Base-by-base conservation (phyloP, 2,113 vertebrate species). In the Hippocampus zosterae region DNA sequence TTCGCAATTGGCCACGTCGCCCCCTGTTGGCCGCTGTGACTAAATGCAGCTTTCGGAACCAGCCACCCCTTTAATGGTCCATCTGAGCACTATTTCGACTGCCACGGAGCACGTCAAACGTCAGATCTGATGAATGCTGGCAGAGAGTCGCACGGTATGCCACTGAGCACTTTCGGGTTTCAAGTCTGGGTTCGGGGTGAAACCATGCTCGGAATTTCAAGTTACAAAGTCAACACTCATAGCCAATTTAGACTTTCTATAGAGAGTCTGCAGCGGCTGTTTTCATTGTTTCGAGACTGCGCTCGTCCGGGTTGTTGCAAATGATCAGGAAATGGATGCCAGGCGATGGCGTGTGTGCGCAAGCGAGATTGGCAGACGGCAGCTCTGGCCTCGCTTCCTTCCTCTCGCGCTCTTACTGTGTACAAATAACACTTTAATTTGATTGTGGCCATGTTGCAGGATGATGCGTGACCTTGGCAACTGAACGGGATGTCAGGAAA, bases 341-440 rank as follows among this genome's bases (percentile, higher is more conserved):
- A 60, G 57, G 18, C 6, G 23, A 3, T 4, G 11, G 21, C 23
- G 21, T 41, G 12, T 41, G 8, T 40, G 23, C 16, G 19, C 7
- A 21, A 65, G 73, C 21, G 29, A 44, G 27, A n/a, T 13, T 19
- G 18, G 15, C 5, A 16, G 52, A 56, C 3, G 42, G 44, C 3
- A 56, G 44, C 23, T 23, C 52, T 18, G 19, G 8, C 61, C 37
- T 64, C 16, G 40, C 33, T 60, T 69, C 67, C 64, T 52, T 1
- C 6, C 25, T 12, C 33, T 48, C 23, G 21, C 60, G 15, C 50
- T 53, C 1, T 52, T 19, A 23, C 5, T 25, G 11, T 69, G 19
- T 64, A 40, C 29, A 71, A 53, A 71, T 21, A 67, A 12, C 11
- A 48, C 19, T 7, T 50, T 50, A 29, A 78, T 77, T 57, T 42